A percentile compares a stretch with the other conserved stretches of the same genome.
phyloP scores from a whole-genome alignment of 1,140 invertebrate genomes.

The Delia radicum region DNA sequence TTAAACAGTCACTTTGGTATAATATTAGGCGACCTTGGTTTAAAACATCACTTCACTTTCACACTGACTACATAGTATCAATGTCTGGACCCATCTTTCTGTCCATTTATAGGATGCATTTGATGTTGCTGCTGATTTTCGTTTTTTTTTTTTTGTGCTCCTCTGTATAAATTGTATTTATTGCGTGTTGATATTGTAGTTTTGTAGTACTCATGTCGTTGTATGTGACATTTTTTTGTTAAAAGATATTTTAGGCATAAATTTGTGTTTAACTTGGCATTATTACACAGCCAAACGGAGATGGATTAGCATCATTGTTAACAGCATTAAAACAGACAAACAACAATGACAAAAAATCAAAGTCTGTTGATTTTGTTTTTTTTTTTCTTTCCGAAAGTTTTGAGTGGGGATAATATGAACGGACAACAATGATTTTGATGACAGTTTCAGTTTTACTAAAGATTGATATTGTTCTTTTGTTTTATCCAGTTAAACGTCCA shows the following conservation, averaged over 20 bases:
- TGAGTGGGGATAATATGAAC: conserved; percentile 18
- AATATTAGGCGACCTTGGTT: conserved; percentile 1
- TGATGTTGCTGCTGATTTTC: neutral
- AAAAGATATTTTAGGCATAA: conserved; percentile 13
- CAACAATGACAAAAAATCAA: neutral
- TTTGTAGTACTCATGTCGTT: conserved; percentile 6
- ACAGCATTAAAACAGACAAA: neutral
- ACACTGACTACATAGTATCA: conserved; percentile 20
- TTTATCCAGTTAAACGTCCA: neutral
- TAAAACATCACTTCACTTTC: conserved; percentile 15
- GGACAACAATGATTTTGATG: conserved; percentile 22
- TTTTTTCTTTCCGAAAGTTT: neutral
- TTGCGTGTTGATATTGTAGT: neutral
- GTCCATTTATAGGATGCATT: too few relatives aligned
- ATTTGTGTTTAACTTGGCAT: conserved; percentile 22
- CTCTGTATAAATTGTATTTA: neutral
- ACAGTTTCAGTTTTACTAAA: conserved; percentile 16
- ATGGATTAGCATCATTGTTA: conserved; percentile 22
- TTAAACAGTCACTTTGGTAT: neutral
- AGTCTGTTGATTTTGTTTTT: neutral
- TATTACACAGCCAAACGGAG: conserved; percentile 16
- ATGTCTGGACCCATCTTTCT: too few relatives aligned
- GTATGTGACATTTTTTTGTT: conserved; percentile 11
- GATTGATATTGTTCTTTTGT: conserved; percentile 19
- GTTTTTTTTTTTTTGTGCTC: neutral